Evolutionary conservation across 2,113 vertebrate genomes (phyloP).

Genomic region (Datnioides undecimradiatus): DNA sequence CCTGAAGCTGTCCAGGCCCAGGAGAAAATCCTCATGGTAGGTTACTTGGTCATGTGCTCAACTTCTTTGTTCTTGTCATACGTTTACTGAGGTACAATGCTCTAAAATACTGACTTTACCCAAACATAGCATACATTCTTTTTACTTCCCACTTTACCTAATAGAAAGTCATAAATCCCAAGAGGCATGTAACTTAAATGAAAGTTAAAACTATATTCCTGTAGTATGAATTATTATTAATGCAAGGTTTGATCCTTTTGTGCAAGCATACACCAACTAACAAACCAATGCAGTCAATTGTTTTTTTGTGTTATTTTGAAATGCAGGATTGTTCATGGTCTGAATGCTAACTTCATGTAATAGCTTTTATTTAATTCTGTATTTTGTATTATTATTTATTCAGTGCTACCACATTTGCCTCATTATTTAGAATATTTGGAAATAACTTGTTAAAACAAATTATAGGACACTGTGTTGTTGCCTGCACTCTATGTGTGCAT

Average conservation of each 20-base stretch:
- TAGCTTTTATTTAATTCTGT: no score
- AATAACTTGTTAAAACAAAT: no score
- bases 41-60: background rate
- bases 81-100: background rate
- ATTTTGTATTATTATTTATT: no score
- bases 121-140: no score
- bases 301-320: background rate
- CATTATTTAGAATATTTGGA: no score
- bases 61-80: background rate
- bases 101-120: background rate
- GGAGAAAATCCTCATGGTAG: conserved; percentile 90
- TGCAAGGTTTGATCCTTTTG: background rate
- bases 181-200: background rate
- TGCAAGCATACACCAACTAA: no score
- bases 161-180: background rate
- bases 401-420: no score
- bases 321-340: background rate
- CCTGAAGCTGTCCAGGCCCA: conserved; percentile 76
- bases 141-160: background rate
- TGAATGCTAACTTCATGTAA: background rate
- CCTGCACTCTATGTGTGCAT: background rate
- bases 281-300: background rate
- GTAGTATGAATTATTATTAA: background rate
- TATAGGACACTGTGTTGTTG: background rate
- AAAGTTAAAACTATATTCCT: background rate